phyloP scores from a whole-genome alignment of 1,140 invertebrate genomes.

The Drosophila pandora region DNA sequence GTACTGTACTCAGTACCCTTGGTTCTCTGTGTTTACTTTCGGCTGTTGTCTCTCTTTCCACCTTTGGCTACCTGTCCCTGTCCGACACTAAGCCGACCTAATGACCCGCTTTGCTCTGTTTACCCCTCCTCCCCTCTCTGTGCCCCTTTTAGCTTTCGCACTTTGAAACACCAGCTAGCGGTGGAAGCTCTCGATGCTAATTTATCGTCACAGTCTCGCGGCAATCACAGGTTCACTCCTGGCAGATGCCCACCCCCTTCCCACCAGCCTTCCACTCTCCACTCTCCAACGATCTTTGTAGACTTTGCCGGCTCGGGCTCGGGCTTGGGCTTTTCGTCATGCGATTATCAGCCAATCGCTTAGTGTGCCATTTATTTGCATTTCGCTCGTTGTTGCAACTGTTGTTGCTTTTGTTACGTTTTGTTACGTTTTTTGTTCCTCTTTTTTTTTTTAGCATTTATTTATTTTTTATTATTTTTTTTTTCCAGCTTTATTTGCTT shows the following conservation, averaged over 20 bases:
- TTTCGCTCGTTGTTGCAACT: constrained; percentile 48
- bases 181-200: constrained; percentile 66
- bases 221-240: constrained; percentile 65
- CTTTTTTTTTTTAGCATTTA: constrained; percentile 6
- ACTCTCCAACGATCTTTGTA: constrained; percentile 36
- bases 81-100: constrained; percentile 40
- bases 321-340: constrained; percentile 62
- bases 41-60: constrained; percentile 1
- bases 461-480: constrained; percentile 20
- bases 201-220: constrained; percentile 68
- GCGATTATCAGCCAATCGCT: constrained; percentile 81
- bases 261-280: not conserved
- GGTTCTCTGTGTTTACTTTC: constrained; percentile 16
- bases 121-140: constrained; percentile 18
- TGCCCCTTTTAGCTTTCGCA: constrained; percentile 1
- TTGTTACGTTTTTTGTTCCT: constrained; percentile 25
- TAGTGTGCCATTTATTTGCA: constrained; percentile 80
- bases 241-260: not conserved
- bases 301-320: constrained; percentile 40
- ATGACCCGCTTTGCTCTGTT: constrained; percentile 65
- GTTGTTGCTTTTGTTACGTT: constrained; percentile 26
- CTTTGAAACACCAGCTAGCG: constrained; percentile 12
- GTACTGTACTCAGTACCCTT: constrained; percentile 23
- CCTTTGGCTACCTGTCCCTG: constrained; percentile 1
- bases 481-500: constrained; percentile 58